Percentiles rank a stretch among this genome's conserved stretches.
These are phyloP conservation scores for Leucophora obtusa DNA, from an alignment of 2,888 invertebrate species.

Conservation along the genomic window DNA sequence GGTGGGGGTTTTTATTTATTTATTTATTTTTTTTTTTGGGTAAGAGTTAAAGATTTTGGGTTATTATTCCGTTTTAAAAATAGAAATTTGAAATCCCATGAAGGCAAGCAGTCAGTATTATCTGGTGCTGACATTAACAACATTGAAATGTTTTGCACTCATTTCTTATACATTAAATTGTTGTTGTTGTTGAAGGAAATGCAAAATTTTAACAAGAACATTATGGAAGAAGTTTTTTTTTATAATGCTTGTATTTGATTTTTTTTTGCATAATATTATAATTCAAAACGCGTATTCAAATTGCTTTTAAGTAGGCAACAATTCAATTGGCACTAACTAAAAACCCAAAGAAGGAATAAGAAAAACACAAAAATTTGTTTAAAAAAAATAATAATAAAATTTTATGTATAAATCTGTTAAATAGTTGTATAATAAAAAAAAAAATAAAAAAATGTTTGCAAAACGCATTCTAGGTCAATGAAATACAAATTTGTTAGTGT, in stretches of 20 bases:
- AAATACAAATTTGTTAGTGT: not conserved
- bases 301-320: slow-evolving; percentile 55
- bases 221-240: not conserved
- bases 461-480: not conserved
- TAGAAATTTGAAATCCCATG: slow-evolving; percentile 4
- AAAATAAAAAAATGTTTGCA: not conserved
- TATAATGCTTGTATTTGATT: not conserved
- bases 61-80: slow-evolving; percentile 26
- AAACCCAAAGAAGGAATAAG: slow-evolving; percentile 8
- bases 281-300: slow-evolving; percentile 53
- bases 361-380: not conserved
- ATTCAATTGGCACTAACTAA: slow-evolving; percentile 54
- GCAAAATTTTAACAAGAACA: slow-evolving; percentile 24
- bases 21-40: slow-evolving; percentile 17
- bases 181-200: slow-evolving; percentile 25
- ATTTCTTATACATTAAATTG: not conserved
- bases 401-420: not conserved
- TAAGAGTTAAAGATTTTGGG: slow-evolving; percentile 32
- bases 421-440: not conserved
- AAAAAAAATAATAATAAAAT: not conserved
- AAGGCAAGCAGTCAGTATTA: slow-evolving; percentile 26
- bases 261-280: slow-evolving; percentile 18
- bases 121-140: slow-evolving; percentile 56
- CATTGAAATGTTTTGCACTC: slow-evolving; percentile 29
- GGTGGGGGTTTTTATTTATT: not conserved